Base-by-base conservation (phyloP, 2,113 vertebrate genomes). In the Cinclus cinclus region DNA sequence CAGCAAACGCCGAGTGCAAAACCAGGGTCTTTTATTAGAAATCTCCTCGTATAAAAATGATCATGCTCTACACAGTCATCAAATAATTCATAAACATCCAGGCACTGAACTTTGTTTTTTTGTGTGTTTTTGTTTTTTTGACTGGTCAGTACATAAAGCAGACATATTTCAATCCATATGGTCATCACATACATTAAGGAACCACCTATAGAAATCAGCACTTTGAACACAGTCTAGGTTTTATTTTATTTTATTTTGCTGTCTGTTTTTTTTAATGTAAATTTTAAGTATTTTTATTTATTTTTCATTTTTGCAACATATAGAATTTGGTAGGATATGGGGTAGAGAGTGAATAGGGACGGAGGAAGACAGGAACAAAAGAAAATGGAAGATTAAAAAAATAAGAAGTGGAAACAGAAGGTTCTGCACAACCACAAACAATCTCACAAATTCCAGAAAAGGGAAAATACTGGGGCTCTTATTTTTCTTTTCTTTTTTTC, bases 11-110 rank as follows among this genome's bases (percentile, higher is more conserved):
- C 7, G 83, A 97, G 98, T 98, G 98, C 98, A 99, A 99, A 99
- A 99, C 98, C 98, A 97, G 98, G 97, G 97, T 99, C 88, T 98
- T 99, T 99, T 98, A 99, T 99, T 99, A 99, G 98, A 99, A 99
- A 99, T 98, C 98, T 99, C 98, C 98, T 98, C 90, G 99, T 99
- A 99, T 98, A 99, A 99, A 99, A 99, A 99, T 98, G 97, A 98
- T 98, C 99, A 99, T 99, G 99, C 99, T 98, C 98, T 98, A 99
- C 98, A 99, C 98, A 97, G 98, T 98, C 96, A 95, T 98, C 97
- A 96, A 97, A 97, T 98, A 98, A 98, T 97, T 98, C 98, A 98
- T 98, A 99, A 98, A 99, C 99, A 99, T 99, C 98, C 99, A 99
- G 99, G 99, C 99, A 99, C 99, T 99, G 98, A 98, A 98, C 98